Conservation (phyloP, 2,888 invertebrate species). For the Laspeyria flexula region DNA sequence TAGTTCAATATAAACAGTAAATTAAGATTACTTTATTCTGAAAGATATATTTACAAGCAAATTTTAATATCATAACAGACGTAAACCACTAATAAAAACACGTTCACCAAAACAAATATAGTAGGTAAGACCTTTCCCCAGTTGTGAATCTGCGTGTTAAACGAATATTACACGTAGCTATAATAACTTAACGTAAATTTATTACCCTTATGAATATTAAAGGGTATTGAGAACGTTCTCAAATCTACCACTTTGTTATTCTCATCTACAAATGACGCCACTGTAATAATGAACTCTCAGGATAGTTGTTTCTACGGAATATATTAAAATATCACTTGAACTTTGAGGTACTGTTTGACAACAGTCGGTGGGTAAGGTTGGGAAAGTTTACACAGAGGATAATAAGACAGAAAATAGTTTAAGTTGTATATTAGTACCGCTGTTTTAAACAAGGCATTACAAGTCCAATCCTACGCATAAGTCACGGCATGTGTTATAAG, state of each 20-base stretch:
- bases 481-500: too few relatives aligned
- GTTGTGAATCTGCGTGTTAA: not conserved
- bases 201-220: constrained; percentile 45
- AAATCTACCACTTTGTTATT: constrained; percentile 66
- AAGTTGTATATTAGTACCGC: too few relatives aligned
- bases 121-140: not conserved
- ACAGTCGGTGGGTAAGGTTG: too few relatives aligned
- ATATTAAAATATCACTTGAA: constrained; percentile 52
- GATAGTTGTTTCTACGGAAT: constrained; percentile 54
- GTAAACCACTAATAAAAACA: too few relatives aligned
- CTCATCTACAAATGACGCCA: constrained; percentile 48
- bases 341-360: not conserved
- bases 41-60: too few relatives aligned
- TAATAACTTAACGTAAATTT: constrained; percentile 10
- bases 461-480: too few relatives aligned
- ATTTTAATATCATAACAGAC: too few relatives aligned
- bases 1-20: too few relatives aligned
- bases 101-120: not conserved
- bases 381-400: too few relatives aligned
- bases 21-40: too few relatives aligned
- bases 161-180: constrained; percentile 9
- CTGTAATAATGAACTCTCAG: constrained; percentile 53
- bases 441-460: too few relatives aligned
- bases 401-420: too few relatives aligned
- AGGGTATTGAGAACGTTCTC: constrained; percentile 62